These are phyloP conservation scores for Lepidurus apus DNA, from an alignment of 1,140 invertebrate species.

Conservation along the genomic window DNA sequence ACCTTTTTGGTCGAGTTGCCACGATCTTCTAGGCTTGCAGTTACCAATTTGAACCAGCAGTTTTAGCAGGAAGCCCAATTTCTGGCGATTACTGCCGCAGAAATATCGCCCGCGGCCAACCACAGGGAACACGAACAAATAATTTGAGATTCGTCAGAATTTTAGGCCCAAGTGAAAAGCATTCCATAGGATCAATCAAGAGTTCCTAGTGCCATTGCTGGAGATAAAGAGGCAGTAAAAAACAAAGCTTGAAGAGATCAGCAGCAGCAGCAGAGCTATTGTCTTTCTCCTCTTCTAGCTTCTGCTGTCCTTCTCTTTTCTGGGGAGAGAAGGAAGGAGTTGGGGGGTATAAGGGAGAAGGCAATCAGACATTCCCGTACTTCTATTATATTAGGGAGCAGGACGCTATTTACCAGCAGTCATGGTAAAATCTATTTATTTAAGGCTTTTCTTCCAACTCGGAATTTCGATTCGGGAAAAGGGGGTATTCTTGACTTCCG, in stretches of 20 bases:
- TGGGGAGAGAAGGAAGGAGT: background rate
- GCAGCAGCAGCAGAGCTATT: background rate
- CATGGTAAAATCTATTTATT: background rate
- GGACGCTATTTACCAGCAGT: too few relatives aligned
- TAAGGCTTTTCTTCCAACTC: background rate
- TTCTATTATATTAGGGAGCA: background rate
- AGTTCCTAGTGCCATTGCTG: background rate
- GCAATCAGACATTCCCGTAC: constrained; percentile 13
- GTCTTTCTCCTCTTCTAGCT: background rate
- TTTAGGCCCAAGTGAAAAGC: background rate
- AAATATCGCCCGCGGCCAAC: background rate
- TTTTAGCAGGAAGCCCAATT: background rate
- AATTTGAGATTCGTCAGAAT: background rate
- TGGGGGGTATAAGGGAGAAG: background rate
- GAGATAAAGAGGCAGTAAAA: background rate
- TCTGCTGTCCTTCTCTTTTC: background rate
- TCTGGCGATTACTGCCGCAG: background rate
- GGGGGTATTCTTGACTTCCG: too few relatives aligned
- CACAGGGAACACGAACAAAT: background rate
- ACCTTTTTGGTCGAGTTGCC: too few relatives aligned
- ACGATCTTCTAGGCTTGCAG: background rate
- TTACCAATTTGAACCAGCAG: background rate
- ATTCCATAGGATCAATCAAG: constrained; percentile 22
- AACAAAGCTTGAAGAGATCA: background rate
- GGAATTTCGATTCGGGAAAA: too few relatives aligned